A percentile compares a stretch with the other conserved stretches of the same genome.
These are phyloP conservation scores for Agrochola circellaris DNA, from an alignment of 2,888 invertebrate genomes.

Conservation along the genomic window DNA sequence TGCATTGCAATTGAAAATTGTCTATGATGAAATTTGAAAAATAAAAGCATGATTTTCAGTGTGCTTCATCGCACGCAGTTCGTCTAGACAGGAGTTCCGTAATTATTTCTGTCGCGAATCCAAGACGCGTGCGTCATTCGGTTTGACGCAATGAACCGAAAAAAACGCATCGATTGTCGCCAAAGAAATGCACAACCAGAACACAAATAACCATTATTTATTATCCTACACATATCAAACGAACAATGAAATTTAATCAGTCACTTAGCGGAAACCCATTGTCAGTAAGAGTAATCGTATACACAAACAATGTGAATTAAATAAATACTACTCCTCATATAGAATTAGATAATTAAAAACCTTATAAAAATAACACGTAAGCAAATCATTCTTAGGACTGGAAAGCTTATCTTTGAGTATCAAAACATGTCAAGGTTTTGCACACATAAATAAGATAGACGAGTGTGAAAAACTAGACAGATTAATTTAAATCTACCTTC, in stretches of 20 bases:
- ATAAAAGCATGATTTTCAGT: constrained; percentile 46
- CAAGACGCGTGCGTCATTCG: constrained; percentile 79
- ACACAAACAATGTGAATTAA: constrained; percentile 15
- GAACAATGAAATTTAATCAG: constrained; percentile 22
- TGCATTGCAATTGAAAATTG: constrained; percentile 14
- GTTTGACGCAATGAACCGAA: constrained; percentile 79
- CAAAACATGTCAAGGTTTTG: constrained; percentile 52
- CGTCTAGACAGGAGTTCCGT: constrained; percentile 78
- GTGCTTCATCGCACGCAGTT: constrained; percentile 49
- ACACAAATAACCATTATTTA: constrained; percentile 16
- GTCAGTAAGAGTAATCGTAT: constrained; percentile 15
- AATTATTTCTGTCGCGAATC: constrained; percentile 79
- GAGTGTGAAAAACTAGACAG: constrained; percentile 15
- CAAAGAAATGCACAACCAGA: constrained; percentile 41
- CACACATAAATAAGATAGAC: constrained; percentile 14
- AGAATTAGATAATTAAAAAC: constrained; percentile 31
- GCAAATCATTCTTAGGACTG: constrained; percentile 31
- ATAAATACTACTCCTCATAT: background rate
- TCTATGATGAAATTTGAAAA: constrained; percentile 25
- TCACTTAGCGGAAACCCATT: constrained; percentile 24
- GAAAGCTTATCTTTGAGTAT: constrained; percentile 32
- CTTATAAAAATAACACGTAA: constrained; percentile 27
- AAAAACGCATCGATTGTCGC: constrained; percentile 71
- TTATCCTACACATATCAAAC: background rate
- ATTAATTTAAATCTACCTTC: constrained; percentile 40